phyloP scores from a whole-genome alignment of 2,888 invertebrate species.

The Parascotia fuliginaria region DNA sequence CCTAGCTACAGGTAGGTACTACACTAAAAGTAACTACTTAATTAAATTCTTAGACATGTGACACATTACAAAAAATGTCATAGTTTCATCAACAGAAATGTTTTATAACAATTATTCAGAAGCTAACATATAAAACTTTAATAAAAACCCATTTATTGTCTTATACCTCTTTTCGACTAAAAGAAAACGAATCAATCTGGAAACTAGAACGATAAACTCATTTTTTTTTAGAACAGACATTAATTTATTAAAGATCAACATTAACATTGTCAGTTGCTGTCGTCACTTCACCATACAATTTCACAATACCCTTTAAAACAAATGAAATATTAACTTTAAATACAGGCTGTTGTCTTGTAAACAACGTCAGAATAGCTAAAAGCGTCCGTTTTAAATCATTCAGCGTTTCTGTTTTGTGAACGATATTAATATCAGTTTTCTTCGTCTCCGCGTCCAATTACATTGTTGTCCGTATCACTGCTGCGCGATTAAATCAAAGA shows the following conservation, averaged over 20 bases:
- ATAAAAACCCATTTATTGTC: too few relatives aligned
- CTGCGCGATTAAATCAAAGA: conserved; percentile 60
- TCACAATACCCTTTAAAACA: conserved; percentile 49
- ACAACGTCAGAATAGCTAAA: conserved; percentile 41
- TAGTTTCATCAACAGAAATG: too few relatives aligned
- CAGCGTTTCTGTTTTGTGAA: conserved; percentile 54
- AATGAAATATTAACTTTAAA: conserved; percentile 62
- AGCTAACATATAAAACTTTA: too few relatives aligned
- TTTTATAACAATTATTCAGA: too few relatives aligned
- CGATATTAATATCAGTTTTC: conserved; percentile 80
- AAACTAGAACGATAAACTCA: too few relatives aligned
- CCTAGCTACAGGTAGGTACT: too few relatives aligned
- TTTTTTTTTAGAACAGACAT: too few relatives aligned
- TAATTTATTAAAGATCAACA: neutral
- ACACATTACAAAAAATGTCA: too few relatives aligned
- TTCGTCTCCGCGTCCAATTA: conserved; percentile 78
- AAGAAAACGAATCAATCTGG: too few relatives aligned
- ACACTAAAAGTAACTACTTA: too few relatives aligned
- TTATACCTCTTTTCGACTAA: too few relatives aligned
- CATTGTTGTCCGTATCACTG: conserved; percentile 78
- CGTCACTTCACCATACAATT: conserved; percentile 35
- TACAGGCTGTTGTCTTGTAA: conserved; percentile 64
- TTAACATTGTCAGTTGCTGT: conserved; percentile 38
- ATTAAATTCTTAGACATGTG: too few relatives aligned
- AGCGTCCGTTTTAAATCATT: conserved; percentile 61